These are phyloP conservation scores for Ceratina australensis DNA, from an alignment of 1,140 invertebrate genomes.

Conservation along the genomic window DNA sequence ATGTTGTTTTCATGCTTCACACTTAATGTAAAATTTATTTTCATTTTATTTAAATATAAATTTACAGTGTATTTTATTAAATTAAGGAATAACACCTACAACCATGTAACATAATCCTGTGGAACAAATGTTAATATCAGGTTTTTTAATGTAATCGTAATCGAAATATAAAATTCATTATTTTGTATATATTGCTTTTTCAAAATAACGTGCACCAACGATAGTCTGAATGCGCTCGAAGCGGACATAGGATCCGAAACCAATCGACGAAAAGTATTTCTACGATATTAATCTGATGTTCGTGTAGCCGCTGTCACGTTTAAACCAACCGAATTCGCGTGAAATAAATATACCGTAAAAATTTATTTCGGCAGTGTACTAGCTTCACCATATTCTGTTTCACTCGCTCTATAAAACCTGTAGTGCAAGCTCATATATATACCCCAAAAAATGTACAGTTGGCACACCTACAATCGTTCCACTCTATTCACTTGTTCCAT, in stretches of 20 bases:
- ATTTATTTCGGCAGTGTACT: background rate
- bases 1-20: too few species aligned
- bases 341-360: slow-evolving; percentile 53
- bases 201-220: background rate
- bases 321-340: slow-evolving; percentile 26
- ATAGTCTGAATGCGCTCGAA: slow-evolving; percentile 28
- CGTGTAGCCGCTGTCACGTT: slow-evolving; percentile 15
- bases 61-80: too few species aligned
- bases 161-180: too few species aligned
- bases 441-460: too few species aligned
- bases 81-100: too few species aligned
- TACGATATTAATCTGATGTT: slow-evolving; percentile 64
- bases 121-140: too few species aligned
- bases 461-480: too few species aligned
- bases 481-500: too few species aligned
- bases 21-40: too few species aligned
- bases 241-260: slow-evolving; percentile 52
- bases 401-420: background rate
- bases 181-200: background rate
- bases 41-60: too few species aligned
- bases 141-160: too few species aligned
- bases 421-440: background rate
- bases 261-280: slow-evolving; percentile 64
- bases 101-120: too few species aligned
- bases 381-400: background rate